Percentiles rank a stretch among this genome's conserved stretches.
phyloP scores from a whole-genome alignment of 2,113 vertebrate genomes.

The Sialia sialis region DNA sequence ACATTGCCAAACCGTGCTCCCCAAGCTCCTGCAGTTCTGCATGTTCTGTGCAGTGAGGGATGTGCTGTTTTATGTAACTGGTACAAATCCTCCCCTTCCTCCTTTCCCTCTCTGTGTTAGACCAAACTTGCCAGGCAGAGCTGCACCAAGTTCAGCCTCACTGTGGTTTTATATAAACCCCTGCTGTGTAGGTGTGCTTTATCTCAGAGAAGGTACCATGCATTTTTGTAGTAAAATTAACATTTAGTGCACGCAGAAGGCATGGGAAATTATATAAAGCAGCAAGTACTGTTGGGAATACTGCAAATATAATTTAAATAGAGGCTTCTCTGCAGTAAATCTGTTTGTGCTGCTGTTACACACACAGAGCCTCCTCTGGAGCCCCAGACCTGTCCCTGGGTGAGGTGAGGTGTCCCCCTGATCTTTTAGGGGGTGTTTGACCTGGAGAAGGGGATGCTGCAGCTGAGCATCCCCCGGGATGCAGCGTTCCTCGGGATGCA shows the following conservation, averaged over 20 bases:
- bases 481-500: not conserved
- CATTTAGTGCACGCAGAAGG: not conserved
- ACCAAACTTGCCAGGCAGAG: not conserved
- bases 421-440: not conserved
- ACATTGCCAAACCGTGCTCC: not conserved
- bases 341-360: not conserved
- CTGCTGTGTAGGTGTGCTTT: conserved; percentile 1
- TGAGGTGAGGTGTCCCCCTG: not conserved
- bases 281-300: not conserved
- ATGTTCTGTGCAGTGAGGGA: not conserved
- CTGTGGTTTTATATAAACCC: not conserved
- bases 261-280: conserved; percentile 22
- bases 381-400: fast-evolving
- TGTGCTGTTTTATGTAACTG: not conserved
- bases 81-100: not conserved
- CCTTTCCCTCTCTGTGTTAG: not conserved
- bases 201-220: not conserved
- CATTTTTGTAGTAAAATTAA: not conserved
- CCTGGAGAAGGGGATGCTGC: not conserved
- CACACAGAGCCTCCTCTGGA: not conserved
- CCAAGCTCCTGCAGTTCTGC: not conserved
- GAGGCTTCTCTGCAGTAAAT: not conserved
- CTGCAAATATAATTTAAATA: not conserved
- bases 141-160: not conserved
- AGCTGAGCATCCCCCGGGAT: not conserved